A percentile compares a stretch with the other conserved stretches of the same genome.
Evolutionary conservation across 2,888 invertebrate genomes (phyloP).

Genomic region (Epicampocera succincta): DNA sequence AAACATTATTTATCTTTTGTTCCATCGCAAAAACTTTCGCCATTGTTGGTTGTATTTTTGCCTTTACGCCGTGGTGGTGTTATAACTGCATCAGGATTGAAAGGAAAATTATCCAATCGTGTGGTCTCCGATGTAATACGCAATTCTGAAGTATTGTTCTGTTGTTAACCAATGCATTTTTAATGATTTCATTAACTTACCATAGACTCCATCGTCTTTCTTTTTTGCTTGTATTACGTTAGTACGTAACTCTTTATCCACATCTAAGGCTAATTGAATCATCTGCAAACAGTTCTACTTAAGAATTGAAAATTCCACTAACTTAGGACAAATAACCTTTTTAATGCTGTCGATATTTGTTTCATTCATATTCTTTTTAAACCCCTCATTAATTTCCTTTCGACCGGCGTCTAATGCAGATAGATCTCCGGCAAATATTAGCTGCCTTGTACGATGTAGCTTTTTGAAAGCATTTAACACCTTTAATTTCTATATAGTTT

Average conservation of each 20-base stretch:
- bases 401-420: slow-evolving; percentile 85
- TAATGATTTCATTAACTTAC: slow-evolving; percentile 80
- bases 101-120: slow-evolving; percentile 84
- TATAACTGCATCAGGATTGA: slow-evolving; percentile 83
- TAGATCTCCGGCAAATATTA: slow-evolving; percentile 86
- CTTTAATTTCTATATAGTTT: slow-evolving; percentile 75
- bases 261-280: slow-evolving; percentile 86
- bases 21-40: slow-evolving; percentile 63
- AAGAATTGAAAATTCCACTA: background rate
- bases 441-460: slow-evolving; percentile 86
- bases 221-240: slow-evolving; percentile 88
- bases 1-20: slow-evolving; percentile 68
- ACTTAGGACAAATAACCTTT: slow-evolving; percentile 82
- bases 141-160: slow-evolving; percentile 72
- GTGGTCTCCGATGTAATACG: slow-evolving; percentile 78
- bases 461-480: slow-evolving; percentile 87
- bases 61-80: slow-evolving; percentile 75
- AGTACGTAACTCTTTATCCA: slow-evolving; percentile 87
- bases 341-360: slow-evolving; percentile 84
- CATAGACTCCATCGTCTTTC: slow-evolving; percentile 86
- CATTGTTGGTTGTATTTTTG: slow-evolving; percentile 42
- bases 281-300: slow-evolving; percentile 82
- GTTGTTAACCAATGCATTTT: background rate
- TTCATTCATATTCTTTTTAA: slow-evolving; percentile 86
- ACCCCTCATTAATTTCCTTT: slow-evolving; percentile 89